Percentiles rank a stretch among this genome's conserved stretches.
Evolutionary conservation across 2,113 vertebrate species (phyloP).

Genomic region (Ellobius talpinus): DNA sequence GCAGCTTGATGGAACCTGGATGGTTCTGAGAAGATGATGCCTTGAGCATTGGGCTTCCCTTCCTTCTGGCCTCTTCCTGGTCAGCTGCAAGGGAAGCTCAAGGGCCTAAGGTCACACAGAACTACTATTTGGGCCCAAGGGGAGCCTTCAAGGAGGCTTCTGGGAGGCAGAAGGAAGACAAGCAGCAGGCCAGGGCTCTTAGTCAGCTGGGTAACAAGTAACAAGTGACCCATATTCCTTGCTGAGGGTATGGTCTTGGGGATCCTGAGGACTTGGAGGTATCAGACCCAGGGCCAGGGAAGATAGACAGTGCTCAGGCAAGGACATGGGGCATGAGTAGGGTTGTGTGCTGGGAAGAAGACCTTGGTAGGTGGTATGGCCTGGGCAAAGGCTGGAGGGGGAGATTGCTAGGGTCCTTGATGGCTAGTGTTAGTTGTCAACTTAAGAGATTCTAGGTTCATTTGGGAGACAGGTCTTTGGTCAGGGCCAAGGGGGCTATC

Average conservation of each 20-base stretch:
- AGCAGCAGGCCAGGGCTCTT: neutral
- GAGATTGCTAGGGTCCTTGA: no score
- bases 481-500: neutral
- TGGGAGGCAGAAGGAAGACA: fast-evolving
- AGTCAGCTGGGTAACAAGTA: neutral
- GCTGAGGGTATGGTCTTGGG: fast-evolving
- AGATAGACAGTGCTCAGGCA: fast-evolving
- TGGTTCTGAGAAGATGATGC: neutral
- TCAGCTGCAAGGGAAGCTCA: neutral
- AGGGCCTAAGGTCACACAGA: neutral
- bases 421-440: neutral
- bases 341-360: neutral
- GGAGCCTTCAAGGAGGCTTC: neutral
- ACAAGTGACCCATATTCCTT: fast-evolving
- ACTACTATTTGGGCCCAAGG: neutral
- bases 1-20: neutral
- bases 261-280: neutral
- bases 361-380: fast-evolving
- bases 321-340: fast-evolving
- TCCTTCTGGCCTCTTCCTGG: neutral
- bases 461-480: neutral
- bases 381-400: no score
- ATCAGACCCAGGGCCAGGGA: neutral
- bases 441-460: neutral
- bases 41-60: neutral